Base-by-base conservation (phyloP, 2,113 vertebrate genomes). In the Spilogale gracilis region DNA sequence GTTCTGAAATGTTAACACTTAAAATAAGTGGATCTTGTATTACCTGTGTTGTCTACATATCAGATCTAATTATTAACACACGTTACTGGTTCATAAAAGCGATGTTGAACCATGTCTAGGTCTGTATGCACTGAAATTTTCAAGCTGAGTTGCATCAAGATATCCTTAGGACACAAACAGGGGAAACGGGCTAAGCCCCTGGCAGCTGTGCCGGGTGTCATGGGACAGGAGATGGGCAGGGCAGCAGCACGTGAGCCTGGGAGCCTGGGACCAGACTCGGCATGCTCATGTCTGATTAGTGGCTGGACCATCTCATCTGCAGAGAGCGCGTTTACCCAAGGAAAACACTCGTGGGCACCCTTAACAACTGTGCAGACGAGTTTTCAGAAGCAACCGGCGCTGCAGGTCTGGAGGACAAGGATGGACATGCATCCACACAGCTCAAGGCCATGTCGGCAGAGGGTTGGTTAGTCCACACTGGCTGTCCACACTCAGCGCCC, bases 61-160 rank as follows among this genome's bases (percentile, higher is more conserved):
- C 38, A 3, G 67, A 65, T 56, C 7, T 63, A 7, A 12, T 82
- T 45, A 32, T 20, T 58, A 73, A 71, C 54, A 50, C 32, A 18
- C 11, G 56, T 9, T 67, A 52, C 65, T 52, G 32, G 17, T 56
- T 60, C 83, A 38, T n/a, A 78, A 61, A 84, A 88, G 27, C 48
- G 43, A 20, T 78, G 18, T 82, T 67, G 16, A 88, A 56, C n/a
- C 25, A 13, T 56, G 30, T 56, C 13, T 74, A 13, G 27, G 25
- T 52, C 27, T 93, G 50, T 50, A 23, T 60, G 78, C 43, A 52
- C 50, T 73, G 73, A 32, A 60, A 81, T 94, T 74, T 61, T 85
- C 78, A 89, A 21, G 74, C 38, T 85, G 63, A 79, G 71, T n/a
- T 38, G 21, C n/a, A 63, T 48, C 25, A 63, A 69, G 27, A 73